Conservation (phyloP, 2,888 invertebrate genomes). For the Caenorhabditis auriculariae region DNA sequence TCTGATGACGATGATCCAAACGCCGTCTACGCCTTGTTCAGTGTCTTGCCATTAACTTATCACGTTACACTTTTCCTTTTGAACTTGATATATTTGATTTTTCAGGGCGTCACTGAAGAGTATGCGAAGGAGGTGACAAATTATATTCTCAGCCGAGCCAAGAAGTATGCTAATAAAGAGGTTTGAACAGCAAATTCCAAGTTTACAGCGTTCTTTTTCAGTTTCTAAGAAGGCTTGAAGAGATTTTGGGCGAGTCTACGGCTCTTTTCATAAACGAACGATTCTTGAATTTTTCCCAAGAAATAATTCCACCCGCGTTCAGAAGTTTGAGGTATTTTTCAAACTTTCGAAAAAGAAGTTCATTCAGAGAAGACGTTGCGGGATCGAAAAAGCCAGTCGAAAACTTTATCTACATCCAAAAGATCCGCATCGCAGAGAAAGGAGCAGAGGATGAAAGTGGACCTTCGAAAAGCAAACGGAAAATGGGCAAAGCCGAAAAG, state of each 20-base stretch:
- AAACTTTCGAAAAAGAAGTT: conserved; percentile 5
- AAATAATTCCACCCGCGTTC: conserved; percentile 49
- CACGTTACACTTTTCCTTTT: too few species aligned
- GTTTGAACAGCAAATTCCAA: conserved; percentile 5
- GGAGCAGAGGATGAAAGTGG: conserved; percentile 7
- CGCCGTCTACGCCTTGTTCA: conserved; percentile 23
- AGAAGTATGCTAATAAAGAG: conserved; percentile 39
- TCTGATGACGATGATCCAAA: conserved; percentile 31
- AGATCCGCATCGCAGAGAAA: conserved; percentile 29
- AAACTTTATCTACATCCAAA: conserved; percentile 41
- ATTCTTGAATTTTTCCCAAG: conserved; percentile 53
- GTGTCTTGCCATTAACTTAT: too few species aligned
- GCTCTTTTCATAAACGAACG: conserved; percentile 54
- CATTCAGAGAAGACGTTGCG: conserved; percentile 22
- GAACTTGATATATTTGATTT: background rate
- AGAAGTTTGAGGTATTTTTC: conserved; percentile 17
- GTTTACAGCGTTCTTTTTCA: background rate
- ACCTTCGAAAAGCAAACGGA: conserved; percentile 32
- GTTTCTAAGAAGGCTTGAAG: conserved; percentile 24
- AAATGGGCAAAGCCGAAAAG: conserved; percentile 50
- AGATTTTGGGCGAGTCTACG: conserved; percentile 17
- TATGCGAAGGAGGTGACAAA: conserved; percentile 23
- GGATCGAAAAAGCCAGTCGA: conserved; percentile 19
- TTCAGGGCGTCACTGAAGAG: background rate
- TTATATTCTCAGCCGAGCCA: conserved; percentile 40